These are phyloP conservation scores for Platycnemis pennipes DNA, from an alignment of 2,888 invertebrate species.

Conservation along the genomic window DNA sequence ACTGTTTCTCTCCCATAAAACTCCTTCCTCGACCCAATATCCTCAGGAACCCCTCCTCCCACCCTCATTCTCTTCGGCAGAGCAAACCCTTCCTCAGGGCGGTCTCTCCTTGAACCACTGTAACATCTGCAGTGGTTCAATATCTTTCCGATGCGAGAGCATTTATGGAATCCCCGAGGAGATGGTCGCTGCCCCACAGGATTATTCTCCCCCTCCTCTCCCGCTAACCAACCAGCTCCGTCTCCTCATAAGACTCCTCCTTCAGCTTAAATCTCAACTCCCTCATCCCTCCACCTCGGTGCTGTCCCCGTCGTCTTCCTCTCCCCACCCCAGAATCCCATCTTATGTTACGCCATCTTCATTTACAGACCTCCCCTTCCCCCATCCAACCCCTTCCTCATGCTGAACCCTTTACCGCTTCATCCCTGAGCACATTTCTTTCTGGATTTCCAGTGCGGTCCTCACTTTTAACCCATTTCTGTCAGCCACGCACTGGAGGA, in stretches of 20 bases:
- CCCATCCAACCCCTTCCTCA: not conserved
- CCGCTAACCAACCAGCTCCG: not conserved
- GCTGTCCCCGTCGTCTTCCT: not conserved
- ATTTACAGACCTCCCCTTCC: not conserved
- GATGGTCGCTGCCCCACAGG: conserved; percentile 29
- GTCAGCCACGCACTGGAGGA: not conserved
- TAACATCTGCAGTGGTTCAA: conserved; percentile 52
- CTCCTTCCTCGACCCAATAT: not conserved
- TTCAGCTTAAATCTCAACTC: not conserved
- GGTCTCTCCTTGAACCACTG: not conserved
- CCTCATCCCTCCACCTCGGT: not conserved
- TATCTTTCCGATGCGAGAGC: conserved; percentile 45
- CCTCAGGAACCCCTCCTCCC: not conserved
- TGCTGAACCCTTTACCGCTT: not conserved
- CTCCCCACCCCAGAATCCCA: conserved; percentile 13
- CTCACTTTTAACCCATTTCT: not conserved
- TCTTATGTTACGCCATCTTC: not conserved
- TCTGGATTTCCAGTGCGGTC: not conserved
- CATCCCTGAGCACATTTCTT: not conserved
- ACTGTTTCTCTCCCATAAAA: conserved; percentile 4
- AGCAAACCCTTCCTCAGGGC: not conserved
- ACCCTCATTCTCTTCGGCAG: not conserved
- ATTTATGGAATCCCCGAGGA: conserved; percentile 41
- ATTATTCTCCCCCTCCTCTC: not conserved
- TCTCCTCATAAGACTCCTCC: not conserved